Base-by-base conservation (phyloP, 2,113 vertebrate species). In the Neofelis nebulosa region DNA sequence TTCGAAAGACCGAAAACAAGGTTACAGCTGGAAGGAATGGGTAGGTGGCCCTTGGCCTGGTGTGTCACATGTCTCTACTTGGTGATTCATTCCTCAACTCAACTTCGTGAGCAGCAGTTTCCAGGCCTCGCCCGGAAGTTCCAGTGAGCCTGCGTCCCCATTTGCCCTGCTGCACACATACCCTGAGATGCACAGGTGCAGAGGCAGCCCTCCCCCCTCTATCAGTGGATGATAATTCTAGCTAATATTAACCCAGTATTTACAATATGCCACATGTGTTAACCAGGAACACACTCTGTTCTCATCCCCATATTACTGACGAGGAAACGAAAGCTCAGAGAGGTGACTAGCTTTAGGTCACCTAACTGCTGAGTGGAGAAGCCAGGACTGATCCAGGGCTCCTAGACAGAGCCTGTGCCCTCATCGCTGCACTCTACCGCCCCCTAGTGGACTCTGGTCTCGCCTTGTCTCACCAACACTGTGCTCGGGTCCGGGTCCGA, bases 361-460 rank as follows among this genome's bases (percentile, higher is more conserved):
- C 23, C 55, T 19, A 11, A 19, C 50, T 21, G 25, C 36, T 0
- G 6, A 45, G 33, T 8, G 31, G 29, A 82, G 69, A 93, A 55
- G 57, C 21, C 36, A 2, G 29, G 23, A 23, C 29, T 14, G 18
- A 33, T 82, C 36, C 6, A 4, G 21, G 21, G 33, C 2, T 83
- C 36, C 38, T 3, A 27, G 4, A 13, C 3, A 3, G 13, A 38
- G 23, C 23, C 38, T 4, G 7, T 7, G 38, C 27, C 65, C 27
- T 55, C 90, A 68, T 13, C 36, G 1, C 6, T 61, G 85, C 57
- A 45, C 71, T 97, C 93, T 78, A 89, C 27, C 15, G 73, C 97
- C 97, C 96, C 41, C 98, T 98, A 61, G 97, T 82, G 98, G 82
- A 16, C 3, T 0, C 48, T 31, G 0, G 21, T 41, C 45, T 87